These are phyloP conservation scores for Axea sp. DNA, from an alignment of 2,888 invertebrate species.

Conservation along the genomic window DNA sequence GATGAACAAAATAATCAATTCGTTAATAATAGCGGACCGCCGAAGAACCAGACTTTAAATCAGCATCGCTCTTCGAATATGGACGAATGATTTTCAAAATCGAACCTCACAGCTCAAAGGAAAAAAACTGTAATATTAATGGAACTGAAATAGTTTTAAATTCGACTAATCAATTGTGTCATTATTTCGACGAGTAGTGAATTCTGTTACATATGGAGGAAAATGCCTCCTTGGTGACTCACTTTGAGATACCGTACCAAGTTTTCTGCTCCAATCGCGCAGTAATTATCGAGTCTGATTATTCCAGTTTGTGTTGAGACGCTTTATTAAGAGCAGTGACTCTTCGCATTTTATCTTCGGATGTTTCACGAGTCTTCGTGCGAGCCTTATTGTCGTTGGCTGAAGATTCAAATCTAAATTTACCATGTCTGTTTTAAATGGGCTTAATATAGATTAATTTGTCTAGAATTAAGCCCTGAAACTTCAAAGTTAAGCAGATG, in stretches of 20 bases:
- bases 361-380: neutral
- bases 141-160: no score
- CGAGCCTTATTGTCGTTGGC: neutral
- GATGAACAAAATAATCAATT: constrained; percentile 14
- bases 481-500: constrained; percentile 16
- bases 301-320: neutral
- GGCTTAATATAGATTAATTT: constrained; percentile 35
- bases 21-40: constrained; percentile 14
- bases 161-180: no score
- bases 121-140: no score
- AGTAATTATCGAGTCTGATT: no score
- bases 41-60: no score
- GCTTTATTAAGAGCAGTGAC: constrained; percentile 14
- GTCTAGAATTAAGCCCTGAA: constrained; percentile 14
- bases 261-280: constrained; percentile 1
- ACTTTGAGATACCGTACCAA: neutral
- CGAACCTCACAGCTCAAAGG: no score
- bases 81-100: no score
- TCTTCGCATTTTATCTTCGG: neutral
- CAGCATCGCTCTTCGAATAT: no score
- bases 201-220: no score
- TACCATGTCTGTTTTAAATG: constrained; percentile 10
- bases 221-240: constrained; percentile 1
- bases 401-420: constrained; percentile 5
- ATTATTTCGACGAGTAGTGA: no score